phyloP scores from a whole-genome alignment of 2,113 vertebrate genomes.

The Oreochromis spilurus region DNA sequence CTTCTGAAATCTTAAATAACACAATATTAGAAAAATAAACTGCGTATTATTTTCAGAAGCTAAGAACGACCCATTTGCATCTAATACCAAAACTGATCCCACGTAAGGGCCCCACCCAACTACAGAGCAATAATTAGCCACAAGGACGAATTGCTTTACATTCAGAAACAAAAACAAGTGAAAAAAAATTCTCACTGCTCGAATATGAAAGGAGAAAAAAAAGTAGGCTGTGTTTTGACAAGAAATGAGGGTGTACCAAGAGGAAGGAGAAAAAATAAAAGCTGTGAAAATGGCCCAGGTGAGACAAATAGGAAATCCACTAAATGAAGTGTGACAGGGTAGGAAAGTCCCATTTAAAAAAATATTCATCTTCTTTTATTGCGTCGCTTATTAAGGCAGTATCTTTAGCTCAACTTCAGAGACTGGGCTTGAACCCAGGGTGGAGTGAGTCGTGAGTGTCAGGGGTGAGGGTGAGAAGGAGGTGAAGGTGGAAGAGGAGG shows the following conservation, averaged over 20 bases:
- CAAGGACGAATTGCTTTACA: background rate
- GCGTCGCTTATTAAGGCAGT: background rate
- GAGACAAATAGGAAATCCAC: background rate
- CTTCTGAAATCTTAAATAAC: background rate
- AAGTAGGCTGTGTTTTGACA: fast-evolving
- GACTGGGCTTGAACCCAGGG: background rate
- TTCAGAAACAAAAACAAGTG: background rate
- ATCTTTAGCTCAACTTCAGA: background rate
- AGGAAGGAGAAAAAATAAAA: background rate
- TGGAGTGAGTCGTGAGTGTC: background rate
- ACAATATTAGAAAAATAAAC: background rate
- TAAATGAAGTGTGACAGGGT: background rate
- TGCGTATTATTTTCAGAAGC: background rate
- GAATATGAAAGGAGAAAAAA: background rate
- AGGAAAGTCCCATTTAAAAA: background rate
- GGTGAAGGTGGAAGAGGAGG: background rate
- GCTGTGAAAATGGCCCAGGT: background rate
- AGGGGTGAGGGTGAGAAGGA: background rate
- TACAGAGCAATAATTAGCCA: background rate
- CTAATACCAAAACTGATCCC: background rate
- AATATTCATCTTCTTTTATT: background rate
- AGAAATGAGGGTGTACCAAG: background rate
- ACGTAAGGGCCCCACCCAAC: background rate
- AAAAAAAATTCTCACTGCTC: background rate
- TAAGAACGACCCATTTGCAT: fast-evolving